Conservation (phyloP, 2,113 vertebrate genomes). For the Leucoraja erinaceus region DNA sequence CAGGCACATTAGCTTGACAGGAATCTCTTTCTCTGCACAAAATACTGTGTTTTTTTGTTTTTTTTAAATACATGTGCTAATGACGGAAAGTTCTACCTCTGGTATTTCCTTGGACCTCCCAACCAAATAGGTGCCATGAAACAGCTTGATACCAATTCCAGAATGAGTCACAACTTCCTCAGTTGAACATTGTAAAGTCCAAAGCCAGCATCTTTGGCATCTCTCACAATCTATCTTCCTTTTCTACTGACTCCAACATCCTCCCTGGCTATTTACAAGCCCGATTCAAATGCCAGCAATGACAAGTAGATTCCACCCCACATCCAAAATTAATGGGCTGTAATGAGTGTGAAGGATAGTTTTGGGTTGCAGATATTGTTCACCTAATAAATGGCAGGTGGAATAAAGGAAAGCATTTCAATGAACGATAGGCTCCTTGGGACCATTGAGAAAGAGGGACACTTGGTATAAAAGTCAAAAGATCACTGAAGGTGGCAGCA, state of each 20-base stretch:
- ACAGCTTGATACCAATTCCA: too few relatives aligned
- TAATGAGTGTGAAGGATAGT: too few relatives aligned
- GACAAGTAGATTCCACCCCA: neutral
- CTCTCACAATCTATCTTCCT: neutral
- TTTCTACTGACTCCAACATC: neutral
- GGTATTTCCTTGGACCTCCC: neutral
- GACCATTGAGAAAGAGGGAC: too few relatives aligned
- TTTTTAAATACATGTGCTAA: neutral
- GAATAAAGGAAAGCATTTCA: too few relatives aligned
- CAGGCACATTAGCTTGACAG: too few relatives aligned
- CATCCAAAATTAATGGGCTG: neutral
- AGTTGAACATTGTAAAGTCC: neutral
- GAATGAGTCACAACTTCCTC: neutral
- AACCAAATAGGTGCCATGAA: neutral
- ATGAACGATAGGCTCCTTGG: too few relatives aligned
- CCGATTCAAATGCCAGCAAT: neutral
- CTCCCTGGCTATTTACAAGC: neutral
- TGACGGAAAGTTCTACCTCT: neutral
- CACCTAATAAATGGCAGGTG: too few relatives aligned
- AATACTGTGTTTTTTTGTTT: neutral
- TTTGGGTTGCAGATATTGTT: too few relatives aligned
- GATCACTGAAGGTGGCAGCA: too few relatives aligned
- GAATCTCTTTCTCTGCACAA: too few relatives aligned
- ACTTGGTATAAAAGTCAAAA: too few relatives aligned
- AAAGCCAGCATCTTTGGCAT: neutral